phyloP scores from a whole-genome alignment of 2,888 invertebrate genomes.

The Leptinotarsa haldemani region DNA sequence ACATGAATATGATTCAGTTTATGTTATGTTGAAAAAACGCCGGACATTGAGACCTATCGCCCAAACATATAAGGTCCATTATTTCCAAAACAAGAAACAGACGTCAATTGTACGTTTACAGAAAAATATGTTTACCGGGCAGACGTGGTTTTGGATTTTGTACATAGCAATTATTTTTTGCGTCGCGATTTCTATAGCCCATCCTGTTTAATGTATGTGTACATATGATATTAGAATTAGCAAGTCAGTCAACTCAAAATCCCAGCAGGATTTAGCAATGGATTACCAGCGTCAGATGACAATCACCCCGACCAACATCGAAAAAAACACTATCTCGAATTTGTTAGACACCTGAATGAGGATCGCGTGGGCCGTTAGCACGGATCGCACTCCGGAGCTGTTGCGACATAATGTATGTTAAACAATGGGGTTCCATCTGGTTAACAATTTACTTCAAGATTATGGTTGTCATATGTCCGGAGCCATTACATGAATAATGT shows the following conservation, averaged over 20 bases:
- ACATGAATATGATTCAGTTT: too few relatives aligned
- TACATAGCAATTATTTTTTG: too few relatives aligned
- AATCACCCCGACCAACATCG: constrained; percentile 2
- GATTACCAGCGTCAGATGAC: constrained; percentile 4
- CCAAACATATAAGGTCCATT: too few relatives aligned
- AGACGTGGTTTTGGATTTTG: too few relatives aligned
- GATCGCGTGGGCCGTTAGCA: constrained; percentile 36
- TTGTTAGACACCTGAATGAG: constrained; percentile 23
- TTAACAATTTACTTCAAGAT: constrained; percentile 44
- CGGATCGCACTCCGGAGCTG: constrained; percentile 30
- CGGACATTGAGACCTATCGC: too few relatives aligned
- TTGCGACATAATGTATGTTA: constrained; percentile 44
- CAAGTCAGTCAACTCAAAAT: background rate
- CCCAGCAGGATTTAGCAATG: background rate
- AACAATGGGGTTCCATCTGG: constrained; percentile 46
- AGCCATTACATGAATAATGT: constrained; percentile 35
- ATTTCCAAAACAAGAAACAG: too few relatives aligned
- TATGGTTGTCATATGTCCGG: constrained; percentile 41
- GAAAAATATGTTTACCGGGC: too few relatives aligned
- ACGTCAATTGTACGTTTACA: too few relatives aligned
- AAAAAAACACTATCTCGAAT: constrained; percentile 15
- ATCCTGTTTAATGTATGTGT: background rate
- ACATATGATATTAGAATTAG: background rate
- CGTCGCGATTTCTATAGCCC: too few relatives aligned
- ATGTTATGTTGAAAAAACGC: too few relatives aligned